Percentiles rank a stretch among this genome's conserved stretches.
phyloP scores from a whole-genome alignment of 2,888 invertebrate genomes.

The Patella ulyssiponensis region DNA sequence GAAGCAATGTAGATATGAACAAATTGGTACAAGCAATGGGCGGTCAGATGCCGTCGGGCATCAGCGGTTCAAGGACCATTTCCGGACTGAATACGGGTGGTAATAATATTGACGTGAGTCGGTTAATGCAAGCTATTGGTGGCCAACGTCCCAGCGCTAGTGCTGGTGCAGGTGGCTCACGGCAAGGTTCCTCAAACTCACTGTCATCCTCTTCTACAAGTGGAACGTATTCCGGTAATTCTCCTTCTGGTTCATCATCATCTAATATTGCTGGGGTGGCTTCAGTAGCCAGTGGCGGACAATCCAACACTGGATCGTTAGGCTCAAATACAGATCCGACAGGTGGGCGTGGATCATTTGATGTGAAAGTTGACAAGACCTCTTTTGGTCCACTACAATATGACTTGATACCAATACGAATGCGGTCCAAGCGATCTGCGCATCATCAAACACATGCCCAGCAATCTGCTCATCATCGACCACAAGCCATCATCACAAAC shows the following conservation, averaged over 20 bases:
- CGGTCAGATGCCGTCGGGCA: not conserved
- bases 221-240: not conserved
- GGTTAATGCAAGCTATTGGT: not conserved
- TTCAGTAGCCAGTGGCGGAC: not conserved
- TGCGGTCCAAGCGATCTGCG: conserved; percentile 6
- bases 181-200: not conserved
- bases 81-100: not conserved
- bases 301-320: not conserved
- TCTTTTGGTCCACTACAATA: conserved; percentile 21
- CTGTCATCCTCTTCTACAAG: not conserved
- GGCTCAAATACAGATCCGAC: not conserved
- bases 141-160: not conserved
- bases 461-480: not conserved
- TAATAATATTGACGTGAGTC: not conserved
- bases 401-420: conserved; percentile 18
- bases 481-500: conserved; percentile 51
- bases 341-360: not conserved
- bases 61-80: not conserved
- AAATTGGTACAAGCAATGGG: not conserved
- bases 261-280: not conserved
- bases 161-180: not conserved
- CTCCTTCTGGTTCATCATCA: not conserved
- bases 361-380: conserved; percentile 16
- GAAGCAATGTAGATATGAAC: not conserved
- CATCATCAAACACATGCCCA: conserved; percentile 3